phyloP scores from a whole-genome alignment of 2,113 vertebrate species.

The Theristicus caerulescens region DNA sequence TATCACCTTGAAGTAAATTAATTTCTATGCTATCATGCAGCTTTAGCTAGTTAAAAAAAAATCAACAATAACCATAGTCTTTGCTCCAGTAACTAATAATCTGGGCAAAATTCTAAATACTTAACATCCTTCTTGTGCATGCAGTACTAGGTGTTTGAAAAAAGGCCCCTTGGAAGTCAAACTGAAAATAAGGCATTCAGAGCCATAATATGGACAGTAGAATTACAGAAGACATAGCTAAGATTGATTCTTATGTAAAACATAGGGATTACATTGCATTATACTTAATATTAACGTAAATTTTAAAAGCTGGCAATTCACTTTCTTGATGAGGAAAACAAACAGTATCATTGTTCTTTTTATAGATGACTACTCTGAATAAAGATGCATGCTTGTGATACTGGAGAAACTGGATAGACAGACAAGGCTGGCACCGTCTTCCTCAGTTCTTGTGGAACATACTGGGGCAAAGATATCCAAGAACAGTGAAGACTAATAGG shows the following conservation, averaged over 20 bases:
- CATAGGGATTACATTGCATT: background rate
- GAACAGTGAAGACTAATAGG: background rate
- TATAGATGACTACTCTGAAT: background rate
- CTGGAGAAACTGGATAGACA: background rate
- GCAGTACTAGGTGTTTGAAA: background rate
- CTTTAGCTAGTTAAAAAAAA: background rate
- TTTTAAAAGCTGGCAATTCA: background rate
- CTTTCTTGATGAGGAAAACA: background rate
- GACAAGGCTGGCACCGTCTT: background rate
- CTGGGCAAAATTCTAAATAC: background rate
- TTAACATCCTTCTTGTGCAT: background rate
- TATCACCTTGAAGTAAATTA: background rate
- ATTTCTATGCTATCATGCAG: background rate
- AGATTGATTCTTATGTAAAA: background rate
- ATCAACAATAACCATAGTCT: background rate
- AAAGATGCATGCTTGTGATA: background rate
- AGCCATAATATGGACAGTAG: background rate
- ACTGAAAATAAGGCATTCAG: background rate
- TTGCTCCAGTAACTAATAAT: background rate
- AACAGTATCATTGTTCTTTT: background rate
- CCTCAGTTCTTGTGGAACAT: background rate
- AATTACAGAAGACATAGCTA: background rate
- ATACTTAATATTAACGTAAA: background rate
- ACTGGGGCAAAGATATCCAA: slow-evolving; percentile 4
- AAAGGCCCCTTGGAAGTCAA: background rate